Base-by-base conservation (phyloP, 2,888 invertebrate species). In the Acleris cristana region DNA sequence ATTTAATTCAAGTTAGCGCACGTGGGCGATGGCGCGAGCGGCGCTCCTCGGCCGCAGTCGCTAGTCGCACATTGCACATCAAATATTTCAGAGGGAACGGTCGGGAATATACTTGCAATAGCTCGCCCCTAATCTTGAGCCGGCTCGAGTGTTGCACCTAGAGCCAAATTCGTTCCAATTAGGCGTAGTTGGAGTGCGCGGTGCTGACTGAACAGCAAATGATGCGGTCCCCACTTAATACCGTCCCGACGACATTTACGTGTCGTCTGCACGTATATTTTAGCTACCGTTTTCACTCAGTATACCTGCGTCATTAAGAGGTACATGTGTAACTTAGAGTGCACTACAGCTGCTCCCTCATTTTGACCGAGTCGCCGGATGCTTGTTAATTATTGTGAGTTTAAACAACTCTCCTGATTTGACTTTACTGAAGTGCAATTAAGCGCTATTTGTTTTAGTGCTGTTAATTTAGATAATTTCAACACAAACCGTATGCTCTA, bases 151-250 rank as follows among this genome's bases (percentile, higher is more conserved):
- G 84, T 87, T 89, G 90, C 92, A 92, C 92, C 92, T 92, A 92
- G 87, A 92, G 91, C 92, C 92, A 91, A 92, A 91, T 90, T 91
- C 84, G 87, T 89, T 91, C 92, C 92, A 92, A 92, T 92, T 92
- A 92, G 89, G 86, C 89, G 85, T 87, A 90, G 91, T 90, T 89
- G 89, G 88, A 89, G 90, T 86, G 87, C 86, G 88, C 88, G 85
- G 82, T 83, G 87, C 86, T 84, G 87, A 88, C 89, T 89, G 90
- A 90, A 89, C 89, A 87, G 89, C 88, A 90, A 92, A 92, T 91
- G 92, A 90, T 91, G 90, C 89, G 90, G 92, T 89, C 84, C 86
- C 86, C 90, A 88, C 89, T 92, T 88, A 87, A 84, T 82, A 82
- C 83, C 83, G 83, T 80, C 82, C 78, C 79, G 77, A 80, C 83